Conservation (phyloP, 2,797 vertebrate species). For the Choloepus didactylus region DNA sequence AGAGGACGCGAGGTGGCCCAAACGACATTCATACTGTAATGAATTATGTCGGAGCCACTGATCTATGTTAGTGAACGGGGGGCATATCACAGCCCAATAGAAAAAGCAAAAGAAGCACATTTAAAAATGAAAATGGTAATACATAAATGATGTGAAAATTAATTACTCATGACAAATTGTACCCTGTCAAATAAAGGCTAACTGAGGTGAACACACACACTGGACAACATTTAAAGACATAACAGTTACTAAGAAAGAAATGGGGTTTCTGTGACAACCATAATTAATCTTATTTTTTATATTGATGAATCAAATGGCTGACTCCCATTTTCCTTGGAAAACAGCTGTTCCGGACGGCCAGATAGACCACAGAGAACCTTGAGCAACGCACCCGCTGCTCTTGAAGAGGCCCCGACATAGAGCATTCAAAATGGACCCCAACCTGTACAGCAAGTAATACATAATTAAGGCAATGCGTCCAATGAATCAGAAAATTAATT, state of each 20-base stretch:
- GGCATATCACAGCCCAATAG: not conserved
- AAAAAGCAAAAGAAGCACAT: not conserved
- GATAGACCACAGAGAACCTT: not conserved
- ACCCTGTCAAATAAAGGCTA: not conserved
- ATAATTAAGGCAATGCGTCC: not conserved
- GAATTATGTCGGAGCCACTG: not conserved
- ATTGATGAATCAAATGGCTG: conserved; percentile 32
- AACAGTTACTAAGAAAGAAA: conserved; percentile 14
- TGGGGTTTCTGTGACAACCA: not conserved
- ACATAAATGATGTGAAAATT: not conserved
- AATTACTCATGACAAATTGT: not conserved
- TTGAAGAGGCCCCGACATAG: conserved; percentile 25
- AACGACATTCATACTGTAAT: not conserved
- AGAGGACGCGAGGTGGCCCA: not conserved
- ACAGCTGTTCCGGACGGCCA: not conserved
- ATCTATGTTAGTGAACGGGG: not conserved
- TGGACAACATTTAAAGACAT: not conserved
- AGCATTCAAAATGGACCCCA: not conserved
- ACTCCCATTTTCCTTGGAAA: conserved; percentile 46
- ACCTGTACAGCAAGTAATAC: not conserved
- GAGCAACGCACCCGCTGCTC: not conserved
- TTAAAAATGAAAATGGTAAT: conserved; percentile 41
- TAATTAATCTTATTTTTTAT: conserved; percentile 17
- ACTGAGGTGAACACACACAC: not conserved
- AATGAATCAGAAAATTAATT: conserved; percentile 13